A percentile compares a stretch with the other conserved stretches of the same genome.
Conservation (phyloP, 2,888 invertebrate species). For the Andrena chrysosceles region DNA sequence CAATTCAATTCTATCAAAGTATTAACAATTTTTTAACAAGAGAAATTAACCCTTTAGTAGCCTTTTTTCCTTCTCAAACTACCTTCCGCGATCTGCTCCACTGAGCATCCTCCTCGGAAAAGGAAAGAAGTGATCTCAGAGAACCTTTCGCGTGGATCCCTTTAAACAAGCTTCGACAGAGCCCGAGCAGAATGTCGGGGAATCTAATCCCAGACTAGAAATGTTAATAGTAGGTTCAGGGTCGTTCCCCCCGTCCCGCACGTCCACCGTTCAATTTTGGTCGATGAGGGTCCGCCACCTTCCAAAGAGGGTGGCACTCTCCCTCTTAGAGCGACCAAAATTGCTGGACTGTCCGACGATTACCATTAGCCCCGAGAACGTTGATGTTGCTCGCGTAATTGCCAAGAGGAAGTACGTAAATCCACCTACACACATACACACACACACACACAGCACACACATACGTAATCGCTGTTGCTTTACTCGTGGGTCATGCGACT, state of each 20-base stretch:
- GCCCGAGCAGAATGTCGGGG: no score
- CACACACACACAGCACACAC: no score
- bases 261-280: not conserved
- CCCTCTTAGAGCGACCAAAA: conserved; percentile 26
- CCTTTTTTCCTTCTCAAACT: no score
- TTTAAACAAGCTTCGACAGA: not conserved
- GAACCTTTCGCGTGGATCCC: conserved; percentile 22
- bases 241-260: conserved; percentile 15
- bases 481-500: conserved; percentile 78
- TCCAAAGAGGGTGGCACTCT: not conserved
- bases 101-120: not conserved
- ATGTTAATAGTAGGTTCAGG: no score
- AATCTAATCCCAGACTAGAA: no score
- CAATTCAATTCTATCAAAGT: no score
- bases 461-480: conserved; percentile 74
- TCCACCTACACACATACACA: conserved; percentile 63
- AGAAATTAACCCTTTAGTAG: no score
- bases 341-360: conserved; percentile 48
- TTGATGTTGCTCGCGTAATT: conserved; percentile 65
- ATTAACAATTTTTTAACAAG: no score
- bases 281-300: conserved; percentile 24
- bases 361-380: conserved; percentile 58
- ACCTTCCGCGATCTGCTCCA: no score
- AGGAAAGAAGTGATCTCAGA: not conserved
- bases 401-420: conserved; percentile 65